A percentile compares a stretch with the other conserved stretches of the same genome.
These are phyloP conservation scores for Chorisops tibialis DNA, from an alignment of 2,888 invertebrate genomes.

Conservation along the genomic window DNA sequence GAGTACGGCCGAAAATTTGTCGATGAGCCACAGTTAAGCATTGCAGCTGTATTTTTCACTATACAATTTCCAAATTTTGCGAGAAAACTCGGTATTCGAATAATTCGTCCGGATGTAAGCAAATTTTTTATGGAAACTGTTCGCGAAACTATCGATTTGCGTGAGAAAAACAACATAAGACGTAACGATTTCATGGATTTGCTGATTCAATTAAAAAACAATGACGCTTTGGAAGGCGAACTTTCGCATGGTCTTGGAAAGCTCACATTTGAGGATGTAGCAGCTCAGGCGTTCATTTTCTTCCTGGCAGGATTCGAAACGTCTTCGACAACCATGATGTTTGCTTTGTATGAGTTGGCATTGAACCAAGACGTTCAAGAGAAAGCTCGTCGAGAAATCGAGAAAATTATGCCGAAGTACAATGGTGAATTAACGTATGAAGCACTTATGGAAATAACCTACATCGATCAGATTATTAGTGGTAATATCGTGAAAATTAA, in stretches of 20 bases:
- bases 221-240: background rate
- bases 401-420: constrained; percentile 33
- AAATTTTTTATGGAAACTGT: constrained; percentile 44
- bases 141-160: constrained; percentile 46
- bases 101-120: constrained; percentile 39
- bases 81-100: constrained; percentile 32
- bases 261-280: background rate
- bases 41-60: background rate
- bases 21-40: constrained; percentile 11
- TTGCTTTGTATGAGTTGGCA: constrained; percentile 41
- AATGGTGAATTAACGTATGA: constrained; percentile 44
- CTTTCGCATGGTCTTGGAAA: background rate
- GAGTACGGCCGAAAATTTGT: constrained; percentile 32
- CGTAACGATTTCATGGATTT: constrained; percentile 56
- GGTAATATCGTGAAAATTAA: constrained; percentile 41
- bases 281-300: constrained; percentile 9
- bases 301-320: constrained; percentile 43
- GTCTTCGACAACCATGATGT: constrained; percentile 42
- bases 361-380: constrained; percentile 41
- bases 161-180: constrained; percentile 45
- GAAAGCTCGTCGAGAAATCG: constrained; percentile 40
- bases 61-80: background rate
- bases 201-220: constrained; percentile 52
- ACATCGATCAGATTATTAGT: constrained; percentile 43
- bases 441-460: constrained; percentile 42